These are phyloP conservation scores for Phrynocephalus versicolor DNA, from an alignment of 2,113 vertebrate species.

Conservation along the genomic window DNA sequence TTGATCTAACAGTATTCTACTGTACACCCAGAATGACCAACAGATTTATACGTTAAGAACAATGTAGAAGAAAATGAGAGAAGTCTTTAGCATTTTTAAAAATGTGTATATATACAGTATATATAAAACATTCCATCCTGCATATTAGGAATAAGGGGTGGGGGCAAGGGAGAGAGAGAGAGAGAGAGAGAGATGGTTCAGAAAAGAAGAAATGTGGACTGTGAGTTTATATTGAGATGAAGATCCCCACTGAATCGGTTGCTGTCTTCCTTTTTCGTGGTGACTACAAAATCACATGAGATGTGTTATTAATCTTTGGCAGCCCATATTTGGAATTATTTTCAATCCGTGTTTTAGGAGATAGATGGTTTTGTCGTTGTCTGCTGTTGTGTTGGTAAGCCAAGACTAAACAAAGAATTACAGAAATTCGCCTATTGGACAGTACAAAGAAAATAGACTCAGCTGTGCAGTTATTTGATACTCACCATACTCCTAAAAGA, in stretches of 20 bases:
- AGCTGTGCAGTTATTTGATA: not conserved
- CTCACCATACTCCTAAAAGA: not conserved
- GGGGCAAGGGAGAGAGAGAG: conserved; percentile 28
- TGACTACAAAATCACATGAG: conserved; percentile 14
- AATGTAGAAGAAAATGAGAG: conserved; percentile 28
- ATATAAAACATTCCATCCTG: conserved; percentile 48
- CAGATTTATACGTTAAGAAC: conserved; percentile 54
- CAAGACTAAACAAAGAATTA: conserved; percentile 4
- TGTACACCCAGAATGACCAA: conserved; percentile 28
- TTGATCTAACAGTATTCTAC: conserved; percentile 45
- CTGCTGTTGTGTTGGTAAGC: not conserved
- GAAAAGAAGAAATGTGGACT: conserved; percentile 74
- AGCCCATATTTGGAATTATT: not conserved
- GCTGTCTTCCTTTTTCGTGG: conserved; percentile 62
- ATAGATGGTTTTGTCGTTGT: not conserved
- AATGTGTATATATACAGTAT: too few species aligned
- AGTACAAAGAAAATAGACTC: not conserved
- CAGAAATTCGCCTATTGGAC: conserved; percentile 27
- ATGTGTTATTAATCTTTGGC: conserved; percentile 28
- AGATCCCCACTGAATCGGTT: conserved; percentile 57
- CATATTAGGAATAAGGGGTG: conserved; percentile 52
- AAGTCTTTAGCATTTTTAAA: conserved; percentile 43
- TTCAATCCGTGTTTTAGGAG: not conserved
- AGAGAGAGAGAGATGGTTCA: conserved; percentile 19
- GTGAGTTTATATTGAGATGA: conserved; percentile 81